Conservation (phyloP, 1,140 invertebrate genomes). For the Eriosoma lanigerum region DNA sequence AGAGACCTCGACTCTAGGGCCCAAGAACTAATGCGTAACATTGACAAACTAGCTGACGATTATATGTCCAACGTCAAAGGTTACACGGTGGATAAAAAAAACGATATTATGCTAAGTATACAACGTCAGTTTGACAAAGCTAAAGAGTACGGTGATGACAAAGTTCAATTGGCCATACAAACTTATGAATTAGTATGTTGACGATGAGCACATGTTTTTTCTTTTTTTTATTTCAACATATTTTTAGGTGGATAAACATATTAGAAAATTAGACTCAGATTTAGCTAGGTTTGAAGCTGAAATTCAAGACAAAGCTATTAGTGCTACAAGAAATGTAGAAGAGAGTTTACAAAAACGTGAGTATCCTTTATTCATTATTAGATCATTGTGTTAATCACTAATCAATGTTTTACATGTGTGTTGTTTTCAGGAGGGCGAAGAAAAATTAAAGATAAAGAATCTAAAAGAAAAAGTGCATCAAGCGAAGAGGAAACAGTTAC, state of each 20-base stretch:
- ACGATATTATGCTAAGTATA: slow-evolving; percentile 81
- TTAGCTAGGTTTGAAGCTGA: slow-evolving; percentile 94
- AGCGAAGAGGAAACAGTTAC: slow-evolving; percentile 63
- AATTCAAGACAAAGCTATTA: slow-evolving; percentile 88
- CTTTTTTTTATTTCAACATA: slow-evolving; percentile 38
- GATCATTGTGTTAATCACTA: background rate
- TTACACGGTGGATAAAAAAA: slow-evolving; percentile 72
- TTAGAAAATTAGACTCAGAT: slow-evolving; percentile 91
- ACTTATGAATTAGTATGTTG: slow-evolving; percentile 86
- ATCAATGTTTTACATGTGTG: background rate
- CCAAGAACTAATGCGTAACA: slow-evolving; percentile 85
- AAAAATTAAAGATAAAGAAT: slow-evolving; percentile 70
- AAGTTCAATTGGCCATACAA: slow-evolving; percentile 95
- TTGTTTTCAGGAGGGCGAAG: slow-evolving; percentile 63
- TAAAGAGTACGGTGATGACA: slow-evolving; percentile 93
- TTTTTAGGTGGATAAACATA: slow-evolving; percentile 88
- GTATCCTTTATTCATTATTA: background rate
- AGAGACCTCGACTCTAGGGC: slow-evolving; percentile 89
- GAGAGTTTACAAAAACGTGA: slow-evolving; percentile 54
- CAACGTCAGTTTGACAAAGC: slow-evolving; percentile 86
- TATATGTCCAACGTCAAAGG: slow-evolving; percentile 72
- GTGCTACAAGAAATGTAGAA: slow-evolving; percentile 60
- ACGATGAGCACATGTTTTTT: too few relatives aligned
- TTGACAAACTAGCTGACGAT: slow-evolving; percentile 84
- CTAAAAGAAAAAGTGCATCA: slow-evolving; percentile 66